phyloP scores from a whole-genome alignment of 2,113 vertebrate species.

The Thalassarche chlororhynchos region DNA sequence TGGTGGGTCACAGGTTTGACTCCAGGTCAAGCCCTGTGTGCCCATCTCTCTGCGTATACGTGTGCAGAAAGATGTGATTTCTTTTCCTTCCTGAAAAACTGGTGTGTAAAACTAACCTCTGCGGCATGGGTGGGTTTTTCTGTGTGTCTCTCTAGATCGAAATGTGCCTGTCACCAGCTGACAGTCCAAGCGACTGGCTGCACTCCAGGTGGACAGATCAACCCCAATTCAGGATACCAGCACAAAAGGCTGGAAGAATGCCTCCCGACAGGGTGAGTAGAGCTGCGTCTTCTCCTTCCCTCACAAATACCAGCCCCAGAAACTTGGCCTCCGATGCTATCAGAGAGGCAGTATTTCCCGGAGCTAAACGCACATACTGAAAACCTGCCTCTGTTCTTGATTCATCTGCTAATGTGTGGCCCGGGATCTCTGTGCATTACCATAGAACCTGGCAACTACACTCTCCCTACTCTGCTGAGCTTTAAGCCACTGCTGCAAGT shows the following conservation, averaged over 20 bases:
- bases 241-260: constrained; percentile 95
- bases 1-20: fast-evolving
- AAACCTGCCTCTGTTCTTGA: not conserved
- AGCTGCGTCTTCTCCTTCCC: not conserved
- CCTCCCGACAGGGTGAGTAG: constrained; percentile 91
- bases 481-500: fast-evolving
- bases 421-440: fast-evolving
- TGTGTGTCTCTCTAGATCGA: constrained; percentile 76
- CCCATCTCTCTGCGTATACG: fast-evolving
- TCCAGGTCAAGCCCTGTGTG: not conserved
- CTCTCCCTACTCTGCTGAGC: not conserved
- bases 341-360: not conserved
- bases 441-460: fast-evolving
- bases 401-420: fast-evolving
- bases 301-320: not conserved
- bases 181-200: constrained; percentile 93
- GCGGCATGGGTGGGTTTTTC: not conserved
- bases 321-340: fast-evolving
- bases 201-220: constrained; percentile 90
- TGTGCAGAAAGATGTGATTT: fast-evolving
- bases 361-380: fast-evolving
- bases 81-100: not conserved
- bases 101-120: fast-evolving
- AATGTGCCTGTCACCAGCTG: constrained; percentile 94
- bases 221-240: constrained; percentile 87